phyloP scores from a whole-genome alignment of 2,113 vertebrate genomes.

The Peucedramus taeniatus region DNA sequence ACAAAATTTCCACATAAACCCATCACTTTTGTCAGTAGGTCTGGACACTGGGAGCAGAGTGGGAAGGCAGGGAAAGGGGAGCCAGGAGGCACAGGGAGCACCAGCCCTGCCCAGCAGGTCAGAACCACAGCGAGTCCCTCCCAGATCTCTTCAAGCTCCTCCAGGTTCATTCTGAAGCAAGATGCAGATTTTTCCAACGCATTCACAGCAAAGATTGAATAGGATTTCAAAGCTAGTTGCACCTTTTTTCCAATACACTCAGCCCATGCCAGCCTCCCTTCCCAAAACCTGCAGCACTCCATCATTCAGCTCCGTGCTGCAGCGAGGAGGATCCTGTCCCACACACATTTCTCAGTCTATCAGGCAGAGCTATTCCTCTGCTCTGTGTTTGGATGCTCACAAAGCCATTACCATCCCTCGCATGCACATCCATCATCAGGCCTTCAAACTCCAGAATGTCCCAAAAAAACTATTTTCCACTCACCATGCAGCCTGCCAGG shows the following conservation, averaged over 20 bases:
- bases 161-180: neutral
- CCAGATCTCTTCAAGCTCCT: neutral
- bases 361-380: constrained; percentile 12
- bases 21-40: neutral
- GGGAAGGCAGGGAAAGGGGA: neutral
- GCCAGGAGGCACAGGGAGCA: neutral
- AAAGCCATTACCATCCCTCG: constrained; percentile 46
- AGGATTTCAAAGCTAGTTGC: neutral
- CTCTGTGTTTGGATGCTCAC: constrained; percentile 29
- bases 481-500: constrained; percentile 56
- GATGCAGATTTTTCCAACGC: neutral
- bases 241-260: neutral
- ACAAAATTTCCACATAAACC: constrained; percentile 26
- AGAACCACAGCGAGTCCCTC: neutral
- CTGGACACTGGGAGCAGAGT: neutral
- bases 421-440: constrained; percentile 46
- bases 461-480: constrained; percentile 46
- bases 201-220: neutral
- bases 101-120: neutral
- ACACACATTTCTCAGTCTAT: constrained; percentile 13
- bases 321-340: neutral
- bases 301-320: neutral
- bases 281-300: neutral
- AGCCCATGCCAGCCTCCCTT: neutral
- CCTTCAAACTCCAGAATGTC: constrained; percentile 35